A percentile compares a stretch with the other conserved stretches of the same genome.
Conservation (phyloP, 2,113 vertebrate species). For the Scortum barcoo region DNA sequence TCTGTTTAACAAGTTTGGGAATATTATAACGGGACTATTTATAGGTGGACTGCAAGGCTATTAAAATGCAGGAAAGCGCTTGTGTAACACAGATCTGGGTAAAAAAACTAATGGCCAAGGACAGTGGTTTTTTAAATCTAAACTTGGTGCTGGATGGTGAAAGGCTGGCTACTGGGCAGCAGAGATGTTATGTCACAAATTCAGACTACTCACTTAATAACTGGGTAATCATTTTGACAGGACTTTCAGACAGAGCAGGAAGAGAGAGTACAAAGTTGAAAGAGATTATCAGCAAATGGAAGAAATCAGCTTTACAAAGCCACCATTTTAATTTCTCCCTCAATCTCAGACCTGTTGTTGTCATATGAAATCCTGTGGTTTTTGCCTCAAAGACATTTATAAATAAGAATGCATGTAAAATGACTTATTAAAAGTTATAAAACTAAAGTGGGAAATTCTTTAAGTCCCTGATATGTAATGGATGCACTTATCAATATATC, state of each 20-base stretch:
- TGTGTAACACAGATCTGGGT: conserved; percentile 26
- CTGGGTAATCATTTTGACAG: conserved; percentile 43
- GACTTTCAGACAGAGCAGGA: conserved; percentile 7
- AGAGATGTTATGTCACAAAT: conserved; percentile 31
- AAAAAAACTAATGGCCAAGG: conserved; percentile 5
- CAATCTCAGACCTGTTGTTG: not conserved
- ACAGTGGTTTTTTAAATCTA: conserved; percentile 14
- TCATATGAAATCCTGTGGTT: not conserved
- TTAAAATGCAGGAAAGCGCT: conserved; percentile 29
- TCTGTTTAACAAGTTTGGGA: conserved; percentile 23
- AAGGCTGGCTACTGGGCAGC: conserved; percentile 14
- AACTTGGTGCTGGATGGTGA: conserved; percentile 25
- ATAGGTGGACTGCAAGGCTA: not conserved
- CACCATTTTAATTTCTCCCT: conserved; percentile 2
- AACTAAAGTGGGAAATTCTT: conserved; percentile 2
- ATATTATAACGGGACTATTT: conserved; percentile 34
- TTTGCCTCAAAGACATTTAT: conserved; percentile 11
- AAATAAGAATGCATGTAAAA: not conserved
- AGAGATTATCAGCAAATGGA: conserved; percentile 24
- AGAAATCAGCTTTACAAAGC: not conserved
- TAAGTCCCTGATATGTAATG: not conserved
- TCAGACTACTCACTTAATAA: conserved; percentile 36
- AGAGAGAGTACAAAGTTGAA: conserved; percentile 2
- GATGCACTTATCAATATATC: conserved; percentile 13
- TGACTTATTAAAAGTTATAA: conserved; percentile 4